Base-by-base conservation (phyloP, 53 echinoderm and acorn worm species). In the Paracentrotus lividus region DNA sequence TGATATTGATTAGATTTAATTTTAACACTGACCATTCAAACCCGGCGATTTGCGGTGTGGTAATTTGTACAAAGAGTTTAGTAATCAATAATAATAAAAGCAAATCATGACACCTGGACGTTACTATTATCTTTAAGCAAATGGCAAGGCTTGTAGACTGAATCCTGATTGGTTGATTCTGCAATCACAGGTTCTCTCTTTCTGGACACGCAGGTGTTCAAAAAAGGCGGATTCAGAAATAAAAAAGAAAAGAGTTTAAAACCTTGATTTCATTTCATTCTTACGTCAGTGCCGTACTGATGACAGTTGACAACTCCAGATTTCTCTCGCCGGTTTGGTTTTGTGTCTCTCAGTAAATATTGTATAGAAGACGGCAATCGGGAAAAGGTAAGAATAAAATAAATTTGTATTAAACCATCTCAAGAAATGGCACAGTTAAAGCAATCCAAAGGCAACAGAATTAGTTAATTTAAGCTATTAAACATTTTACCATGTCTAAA, bases 21-120 rank as follows among this genome's bases (percentile, higher is more conserved):
- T n/a, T n/a, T n/a, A n/a, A n/a, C n/a, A n/a, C n/a, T n/a, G n/a
- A n/a, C n/a, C n/a, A n/a, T n/a, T n/a, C n/a, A n/a, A n/a, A n/a
- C n/a, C n/a, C n/a, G n/a, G n/a, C n/a, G n/a, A n/a, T n/a, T 76
- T 76, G 76, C 42, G 4, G 47, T 27, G 81, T 81, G 81, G 81
- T 45, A 81, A 81, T n/a, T n/a, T n/a, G n/a, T n/a, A n/a, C n/a
- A n/a, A n/a, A 43, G 7, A 18, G 2, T 81, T 45, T 81, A 26
- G 10, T 18, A 81, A 81, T 81, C 81, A 47, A 81, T 81, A 81
- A 81, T 81, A 81, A 32, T 45, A 1, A 33, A 81, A n/a, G 33
- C 49, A 27, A 6, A 20, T 6, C 5, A 6, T n/a, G 81, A 18
- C 81, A 47, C 27, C 81, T 44, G 0, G n/a, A n/a, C n/a, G n/a